Base-by-base conservation (phyloP, 2,888 invertebrate species). In the Tridacna gigas region DNA sequence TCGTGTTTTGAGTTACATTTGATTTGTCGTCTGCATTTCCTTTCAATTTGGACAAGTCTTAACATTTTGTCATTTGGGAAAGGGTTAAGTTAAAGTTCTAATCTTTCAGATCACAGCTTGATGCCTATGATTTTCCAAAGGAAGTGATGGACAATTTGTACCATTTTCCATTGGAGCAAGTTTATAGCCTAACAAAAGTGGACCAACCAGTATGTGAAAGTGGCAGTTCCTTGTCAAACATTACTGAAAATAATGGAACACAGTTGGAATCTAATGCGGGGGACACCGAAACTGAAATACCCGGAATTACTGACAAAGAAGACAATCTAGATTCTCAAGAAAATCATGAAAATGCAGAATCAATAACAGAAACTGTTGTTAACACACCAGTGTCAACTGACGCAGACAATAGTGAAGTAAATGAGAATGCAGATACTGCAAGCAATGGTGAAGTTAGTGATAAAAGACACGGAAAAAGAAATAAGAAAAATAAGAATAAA, bases 121-220 rank as follows among this genome's bases (percentile, higher is more conserved):
- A 97, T 67, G 97, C 97, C 0, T 96, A 98, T 96, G 97, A 98
- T 93, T 97, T 97, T 93, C 95, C 96, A 0, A 94, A 96, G 71
- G 97, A 97, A 91, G 97, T 97, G 91, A 92, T 96, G 12, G 96
- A 96, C 13, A 96, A 97, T 82, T 96, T 98, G 90, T 95, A 97
- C 63, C 97, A 96, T 25, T 93, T 93, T 81, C 92, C 94, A 25
- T 79, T 94, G 45, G 88, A 89, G 71, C 86, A 83, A 51, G 83
- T 92, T 20, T 88, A 88, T 22, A 82, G 82, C 15, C 69, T 91
- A 13, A 37, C 20, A 60, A 37, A 26, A 25, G 18, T n/a, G 45
- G 60, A n/a, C 15, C 37, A 65, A 63, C 37, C 20, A 51, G 51
- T 25, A 61, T 20, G 48, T 28, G 74, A 56, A 48, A 66, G 13